Evolutionary conservation across 1,140 invertebrate species (phyloP).

Genomic region (Drosophila jambulina): DNA sequence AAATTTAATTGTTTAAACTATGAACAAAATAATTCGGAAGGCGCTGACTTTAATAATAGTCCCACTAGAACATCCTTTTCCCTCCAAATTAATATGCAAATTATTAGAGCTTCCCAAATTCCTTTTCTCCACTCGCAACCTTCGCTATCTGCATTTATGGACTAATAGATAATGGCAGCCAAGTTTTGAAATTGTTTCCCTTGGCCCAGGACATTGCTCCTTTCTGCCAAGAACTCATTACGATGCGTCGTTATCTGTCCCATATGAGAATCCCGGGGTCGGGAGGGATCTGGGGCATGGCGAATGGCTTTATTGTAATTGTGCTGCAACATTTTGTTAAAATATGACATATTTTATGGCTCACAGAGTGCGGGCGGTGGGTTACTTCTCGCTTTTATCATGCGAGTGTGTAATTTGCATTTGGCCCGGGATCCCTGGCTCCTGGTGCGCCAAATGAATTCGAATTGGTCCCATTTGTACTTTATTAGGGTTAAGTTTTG

Average conservation of each 20-base stretch:
- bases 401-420: constrained; percentile 70
- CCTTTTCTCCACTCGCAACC: constrained; percentile 20
- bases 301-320: constrained; percentile 84
- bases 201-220: constrained; percentile 22
- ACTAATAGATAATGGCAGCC: constrained; percentile 75
- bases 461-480: constrained; percentile 82
- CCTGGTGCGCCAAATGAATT: constrained; percentile 70
- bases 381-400: constrained; percentile 61
- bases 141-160: constrained; percentile 70
- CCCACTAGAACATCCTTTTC: background rate
- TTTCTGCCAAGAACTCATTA: constrained; percentile 51
- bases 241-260: constrained; percentile 71
- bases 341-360: constrained; percentile 85
- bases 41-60: background rate
- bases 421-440: constrained; percentile 21
- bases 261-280: constrained; percentile 63
- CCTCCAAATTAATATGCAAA: constrained; percentile 5
- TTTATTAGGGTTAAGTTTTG: constrained; percentile 75
- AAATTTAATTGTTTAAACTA: no score
- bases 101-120: background rate
- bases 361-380: constrained; percentile 47
- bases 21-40: background rate
- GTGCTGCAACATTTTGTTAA: constrained; percentile 79
- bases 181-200: constrained; percentile 70
- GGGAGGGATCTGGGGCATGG: constrained; percentile 34